Percentiles rank a stretch among this genome's conserved stretches.
Evolutionary conservation across 2,797 vertebrate species (phyloP).

Genomic region (Scleropages formosus): DNA sequence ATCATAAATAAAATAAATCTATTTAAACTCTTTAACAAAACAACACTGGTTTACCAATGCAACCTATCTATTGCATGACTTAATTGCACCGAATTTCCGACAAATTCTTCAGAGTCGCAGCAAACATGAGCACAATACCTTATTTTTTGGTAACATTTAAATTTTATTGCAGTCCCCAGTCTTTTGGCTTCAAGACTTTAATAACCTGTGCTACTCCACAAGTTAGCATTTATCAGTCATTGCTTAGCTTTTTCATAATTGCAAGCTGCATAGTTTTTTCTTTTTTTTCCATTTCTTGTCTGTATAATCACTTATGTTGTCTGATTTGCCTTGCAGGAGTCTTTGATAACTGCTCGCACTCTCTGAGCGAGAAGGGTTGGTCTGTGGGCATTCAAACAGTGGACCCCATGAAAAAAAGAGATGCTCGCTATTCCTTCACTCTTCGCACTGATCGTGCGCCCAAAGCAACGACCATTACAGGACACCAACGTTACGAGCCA

Average conservation of each 20-base stretch:
- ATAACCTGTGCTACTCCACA: no score
- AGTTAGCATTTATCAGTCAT: neutral
- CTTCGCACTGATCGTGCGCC: constrained; percentile 84
- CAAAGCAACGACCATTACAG: constrained; percentile 71
- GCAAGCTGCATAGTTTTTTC: no score
- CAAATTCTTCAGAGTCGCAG: no score
- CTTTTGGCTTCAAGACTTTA: neutral
- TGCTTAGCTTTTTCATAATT: constrained; percentile 28
- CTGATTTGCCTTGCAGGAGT: constrained; percentile 68
- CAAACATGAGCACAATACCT: no score
- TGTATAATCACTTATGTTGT: constrained; percentile 2
- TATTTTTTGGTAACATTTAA: no score
- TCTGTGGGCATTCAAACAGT: constrained; percentile 81
- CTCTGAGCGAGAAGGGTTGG: constrained; percentile 87
- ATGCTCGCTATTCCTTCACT: constrained; percentile 88
- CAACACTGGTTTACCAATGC: neutral
- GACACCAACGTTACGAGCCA: constrained; percentile 73
- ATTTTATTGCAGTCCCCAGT: neutral
- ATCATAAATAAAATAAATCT: constrained; percentile 22
- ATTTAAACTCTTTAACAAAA: neutral
- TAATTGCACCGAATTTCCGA: neutral
- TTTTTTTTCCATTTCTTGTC: constrained; percentile 18
- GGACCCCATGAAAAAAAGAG: constrained; percentile 70
- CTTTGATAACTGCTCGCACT: constrained; percentile 93
- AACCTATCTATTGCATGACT: neutral